These are phyloP conservation scores for Oreochromis aureus DNA, from an alignment of 2,113 vertebrate species.

Conservation along the genomic window DNA sequence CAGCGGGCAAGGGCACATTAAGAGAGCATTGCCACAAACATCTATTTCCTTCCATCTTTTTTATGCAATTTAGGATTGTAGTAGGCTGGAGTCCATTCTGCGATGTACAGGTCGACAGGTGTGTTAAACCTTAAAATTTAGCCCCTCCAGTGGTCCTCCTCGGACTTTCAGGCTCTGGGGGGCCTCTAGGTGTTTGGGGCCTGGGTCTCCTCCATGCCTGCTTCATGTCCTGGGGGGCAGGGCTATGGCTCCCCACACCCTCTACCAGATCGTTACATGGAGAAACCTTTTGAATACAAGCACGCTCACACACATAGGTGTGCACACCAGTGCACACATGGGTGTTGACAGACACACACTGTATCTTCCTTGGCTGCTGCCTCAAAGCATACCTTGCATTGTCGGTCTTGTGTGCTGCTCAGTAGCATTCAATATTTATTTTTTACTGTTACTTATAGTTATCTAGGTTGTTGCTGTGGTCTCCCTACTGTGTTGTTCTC, in stretches of 20 bases:
- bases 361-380: not conserved
- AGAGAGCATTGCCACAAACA: not conserved
- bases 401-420: not conserved
- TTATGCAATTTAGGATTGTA: not conserved
- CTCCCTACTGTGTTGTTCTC: not conserved
- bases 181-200: not conserved
- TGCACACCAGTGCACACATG: not conserved
- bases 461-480: not conserved
- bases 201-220: not conserved
- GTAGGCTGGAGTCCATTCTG: not conserved
- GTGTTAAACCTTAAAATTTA: not conserved
- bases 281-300: not conserved
- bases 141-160: not conserved
- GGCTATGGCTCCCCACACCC: not conserved
- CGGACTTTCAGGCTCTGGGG: not conserved
- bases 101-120: not conserved
- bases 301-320: not conserved
- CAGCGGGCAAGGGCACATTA: not conserved
- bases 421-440: not conserved
- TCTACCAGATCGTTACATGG: not conserved
- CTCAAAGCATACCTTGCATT: not conserved
- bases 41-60: not conserved
- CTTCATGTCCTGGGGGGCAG: not conserved
- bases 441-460: not conserved
- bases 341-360: not conserved